Evolutionary conservation across 1,140 invertebrate species (phyloP), one percentile per base, ranked within the genome.

Genomic region (Spodoptera frugiperda): DNA sequence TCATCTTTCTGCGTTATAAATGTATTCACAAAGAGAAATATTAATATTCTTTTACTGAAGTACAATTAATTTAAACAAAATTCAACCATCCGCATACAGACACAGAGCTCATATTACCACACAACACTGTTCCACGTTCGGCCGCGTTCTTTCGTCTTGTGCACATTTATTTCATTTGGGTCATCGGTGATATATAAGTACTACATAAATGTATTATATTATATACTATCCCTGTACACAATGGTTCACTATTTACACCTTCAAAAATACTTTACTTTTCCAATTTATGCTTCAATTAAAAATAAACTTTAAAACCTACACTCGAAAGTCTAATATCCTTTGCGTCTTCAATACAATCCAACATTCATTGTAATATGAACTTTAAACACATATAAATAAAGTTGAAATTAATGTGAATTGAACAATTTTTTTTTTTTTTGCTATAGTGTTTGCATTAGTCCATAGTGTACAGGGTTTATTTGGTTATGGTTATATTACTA

Each of bases 81-180:
- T 6, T 6, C 15, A 53, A 17, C 17, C n/a, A 10, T 25, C 19
- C 10, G 4, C 19, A 39, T 49, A 25, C 44, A 67, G 63, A 44
- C 59, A 61, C 11, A 67, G 12, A 49, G 14, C 30, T 39, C 30
- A 61, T 33, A 17, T 1, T 61, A 61, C 57, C 57, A 61, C 57
- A 9, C 9, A 48, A 14, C 30, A 25, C 15, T 14, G 17, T 17
- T 39, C 14, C 48, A 19, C 72, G 44, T 53, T 72, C 57, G 65
- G 74, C 78, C 84, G 79, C 77, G 68, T 80, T 79, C 78, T 82
- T 82, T 84, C 85, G 86, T 89, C 84, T 89, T 89, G 88, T 90
- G 89, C 90, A 92, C 89, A 85, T 87, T 84, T 76, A 30, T 81
- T 77, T 82, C 57, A 87, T 82, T 82, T 86, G 84, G 87, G 83